Evolutionary conservation across 2,888 invertebrate genomes (phyloP).

Genomic region (Oligia latruncula): DNA sequence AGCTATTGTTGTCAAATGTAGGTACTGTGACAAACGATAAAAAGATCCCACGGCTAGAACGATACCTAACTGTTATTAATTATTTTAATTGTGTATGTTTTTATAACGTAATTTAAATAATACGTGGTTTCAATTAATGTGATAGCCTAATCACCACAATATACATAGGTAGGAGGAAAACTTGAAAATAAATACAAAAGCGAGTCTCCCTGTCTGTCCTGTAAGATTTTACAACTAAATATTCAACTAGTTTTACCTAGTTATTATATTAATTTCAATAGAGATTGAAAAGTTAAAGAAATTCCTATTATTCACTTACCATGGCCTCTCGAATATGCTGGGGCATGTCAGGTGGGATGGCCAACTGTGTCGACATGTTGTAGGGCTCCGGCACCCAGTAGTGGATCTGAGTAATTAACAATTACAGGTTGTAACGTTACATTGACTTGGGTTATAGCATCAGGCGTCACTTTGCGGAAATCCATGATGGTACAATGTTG

Average conservation of each 20-base stretch:
- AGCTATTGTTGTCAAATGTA: not conserved
- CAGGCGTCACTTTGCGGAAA: not conserved
- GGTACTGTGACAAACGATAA: too few relatives aligned
- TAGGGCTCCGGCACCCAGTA: slow-evolving; percentile 96
- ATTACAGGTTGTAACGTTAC: not conserved
- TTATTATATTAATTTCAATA: not conserved
- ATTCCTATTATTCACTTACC: slow-evolving; percentile 70
- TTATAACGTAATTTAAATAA: too few relatives aligned
- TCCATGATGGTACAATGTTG: not conserved
- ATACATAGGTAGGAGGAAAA: not conserved
- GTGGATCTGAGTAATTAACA: slow-evolving; percentile 91
- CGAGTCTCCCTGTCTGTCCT: not conserved
- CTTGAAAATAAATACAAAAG: not conserved
- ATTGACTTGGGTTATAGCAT: not conserved
- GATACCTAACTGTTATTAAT: too few relatives aligned
- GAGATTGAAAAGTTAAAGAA: not conserved
- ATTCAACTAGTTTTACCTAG: not conserved
- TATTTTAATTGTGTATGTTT: too few relatives aligned
- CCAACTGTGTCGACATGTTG: slow-evolving; percentile 91
- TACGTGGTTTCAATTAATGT: too few relatives aligned
- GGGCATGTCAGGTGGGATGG: slow-evolving; percentile 93
- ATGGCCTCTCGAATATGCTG: slow-evolving; percentile 92
- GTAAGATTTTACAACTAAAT: not conserved
- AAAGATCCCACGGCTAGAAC: too few relatives aligned
- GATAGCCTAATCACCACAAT: too few relatives aligned